Conservation (phyloP, 2,797 vertebrate species). For the Poecile montanus region DNA sequence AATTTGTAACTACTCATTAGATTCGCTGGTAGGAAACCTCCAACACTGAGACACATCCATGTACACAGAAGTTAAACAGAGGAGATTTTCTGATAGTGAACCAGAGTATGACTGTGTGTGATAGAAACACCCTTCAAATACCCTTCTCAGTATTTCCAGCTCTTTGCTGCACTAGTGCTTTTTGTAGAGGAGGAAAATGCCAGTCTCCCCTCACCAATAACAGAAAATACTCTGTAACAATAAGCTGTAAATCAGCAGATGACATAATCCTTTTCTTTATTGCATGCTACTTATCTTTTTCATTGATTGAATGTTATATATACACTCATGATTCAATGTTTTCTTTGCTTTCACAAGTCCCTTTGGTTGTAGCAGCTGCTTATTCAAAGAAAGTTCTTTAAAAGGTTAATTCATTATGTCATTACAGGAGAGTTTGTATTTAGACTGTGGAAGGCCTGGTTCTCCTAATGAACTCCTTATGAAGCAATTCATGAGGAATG, state of each 20-base stretch:
- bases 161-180: neutral
- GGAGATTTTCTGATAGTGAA: neutral
- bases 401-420: neutral
- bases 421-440: neutral
- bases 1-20: neutral
- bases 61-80: neutral
- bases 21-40: neutral
- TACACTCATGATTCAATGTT: neutral
- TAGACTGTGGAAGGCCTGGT: neutral
- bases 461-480: neutral
- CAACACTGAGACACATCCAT: neutral
- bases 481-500: neutral
- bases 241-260: neutral
- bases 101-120: neutral
- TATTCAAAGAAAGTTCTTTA: neutral
- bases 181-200: neutral
- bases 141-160: neutral
- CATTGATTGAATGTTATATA: neutral
- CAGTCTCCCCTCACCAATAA: neutral
- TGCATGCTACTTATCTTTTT: neutral
- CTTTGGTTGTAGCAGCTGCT: neutral
- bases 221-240: neutral
- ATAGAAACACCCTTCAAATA: neutral
- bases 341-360: neutral
- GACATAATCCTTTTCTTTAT: neutral